These are phyloP conservation scores for Globia sparganii DNA, from an alignment of 2,888 invertebrate species.

Conservation along the genomic window DNA sequence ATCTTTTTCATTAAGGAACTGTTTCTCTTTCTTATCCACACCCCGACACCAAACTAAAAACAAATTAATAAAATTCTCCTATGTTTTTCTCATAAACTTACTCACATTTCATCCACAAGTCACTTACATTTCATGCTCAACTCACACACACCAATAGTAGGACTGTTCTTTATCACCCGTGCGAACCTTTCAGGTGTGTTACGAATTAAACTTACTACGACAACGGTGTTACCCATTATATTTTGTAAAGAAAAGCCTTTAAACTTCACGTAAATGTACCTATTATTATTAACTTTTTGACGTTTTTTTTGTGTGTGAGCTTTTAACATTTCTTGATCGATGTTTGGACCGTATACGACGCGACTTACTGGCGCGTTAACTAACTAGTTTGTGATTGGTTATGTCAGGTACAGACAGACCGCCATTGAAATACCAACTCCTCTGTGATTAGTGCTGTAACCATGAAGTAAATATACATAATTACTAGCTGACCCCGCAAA, in stretches of 20 bases:
- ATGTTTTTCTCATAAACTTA: no score
- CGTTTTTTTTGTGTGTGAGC: slow-evolving; percentile 4
- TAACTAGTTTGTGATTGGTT: neutral
- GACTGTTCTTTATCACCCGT: slow-evolving; percentile 50
- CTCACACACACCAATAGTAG: slow-evolving; percentile 24
- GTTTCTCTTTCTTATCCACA: neutral
- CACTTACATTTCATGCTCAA: neutral
- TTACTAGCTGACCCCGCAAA: no score
- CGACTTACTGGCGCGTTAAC: neutral
- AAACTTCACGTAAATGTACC: slow-evolving; percentile 31
- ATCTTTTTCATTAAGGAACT: no score
- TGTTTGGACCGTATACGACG: neutral
- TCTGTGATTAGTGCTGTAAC: neutral
- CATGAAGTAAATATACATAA: neutral
- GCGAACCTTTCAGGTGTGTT: slow-evolving; percentile 63
- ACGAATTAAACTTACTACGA: slow-evolving; percentile 53
- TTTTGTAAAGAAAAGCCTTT: slow-evolving; percentile 41
- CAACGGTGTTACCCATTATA: slow-evolving; percentile 57
- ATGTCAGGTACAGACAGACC: accelerated
- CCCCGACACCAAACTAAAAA: neutral
- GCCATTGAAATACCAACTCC: neutral
- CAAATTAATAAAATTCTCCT: neutral
- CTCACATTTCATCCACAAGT: neutral
- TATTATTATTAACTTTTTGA: slow-evolving; percentile 27
- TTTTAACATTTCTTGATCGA: neutral